These are phyloP conservation scores for Channallabes apus DNA, from an alignment of 2,797 vertebrate species.

Conservation along the genomic window DNA sequence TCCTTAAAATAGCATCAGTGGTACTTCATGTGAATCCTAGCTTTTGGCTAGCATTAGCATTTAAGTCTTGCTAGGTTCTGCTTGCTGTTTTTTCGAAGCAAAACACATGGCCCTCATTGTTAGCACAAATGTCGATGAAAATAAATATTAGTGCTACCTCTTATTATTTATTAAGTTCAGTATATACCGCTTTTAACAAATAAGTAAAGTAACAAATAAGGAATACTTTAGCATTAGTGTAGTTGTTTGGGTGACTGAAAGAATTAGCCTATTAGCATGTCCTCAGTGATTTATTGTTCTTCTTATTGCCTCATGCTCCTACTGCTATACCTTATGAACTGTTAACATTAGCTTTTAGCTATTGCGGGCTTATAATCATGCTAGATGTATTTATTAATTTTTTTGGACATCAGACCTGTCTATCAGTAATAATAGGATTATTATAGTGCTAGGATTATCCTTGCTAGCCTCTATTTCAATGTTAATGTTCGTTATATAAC, in stretches of 20 bases:
- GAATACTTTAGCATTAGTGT: background rate
- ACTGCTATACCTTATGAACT: too few species aligned
- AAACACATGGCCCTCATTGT: background rate
- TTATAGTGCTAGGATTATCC: too few species aligned
- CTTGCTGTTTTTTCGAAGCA: background rate
- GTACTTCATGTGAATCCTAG: background rate
- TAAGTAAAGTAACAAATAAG: background rate
- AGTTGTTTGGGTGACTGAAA: background rate
- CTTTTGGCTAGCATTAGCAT: background rate
- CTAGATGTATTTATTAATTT: too few species aligned
- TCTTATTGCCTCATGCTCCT: too few species aligned
- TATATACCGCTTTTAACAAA: too few species aligned
- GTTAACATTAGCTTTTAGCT: too few species aligned
- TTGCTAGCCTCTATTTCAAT: too few species aligned
- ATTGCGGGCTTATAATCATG: too few species aligned
- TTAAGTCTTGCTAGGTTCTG: background rate
- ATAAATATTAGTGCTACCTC: background rate
- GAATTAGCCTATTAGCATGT: background rate
- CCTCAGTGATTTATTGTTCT: background rate
- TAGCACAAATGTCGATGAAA: background rate
- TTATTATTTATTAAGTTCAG: background rate
- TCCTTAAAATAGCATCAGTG: background rate
- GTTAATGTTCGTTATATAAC: too few species aligned
- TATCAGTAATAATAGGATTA: too few species aligned
- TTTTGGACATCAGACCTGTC: too few species aligned